Percentiles rank a stretch among this genome's conserved stretches.
Evolutionary conservation across 2,888 invertebrate genomes (phyloP).

Genomic region (Hirtodrosophila histrioides): DNA sequence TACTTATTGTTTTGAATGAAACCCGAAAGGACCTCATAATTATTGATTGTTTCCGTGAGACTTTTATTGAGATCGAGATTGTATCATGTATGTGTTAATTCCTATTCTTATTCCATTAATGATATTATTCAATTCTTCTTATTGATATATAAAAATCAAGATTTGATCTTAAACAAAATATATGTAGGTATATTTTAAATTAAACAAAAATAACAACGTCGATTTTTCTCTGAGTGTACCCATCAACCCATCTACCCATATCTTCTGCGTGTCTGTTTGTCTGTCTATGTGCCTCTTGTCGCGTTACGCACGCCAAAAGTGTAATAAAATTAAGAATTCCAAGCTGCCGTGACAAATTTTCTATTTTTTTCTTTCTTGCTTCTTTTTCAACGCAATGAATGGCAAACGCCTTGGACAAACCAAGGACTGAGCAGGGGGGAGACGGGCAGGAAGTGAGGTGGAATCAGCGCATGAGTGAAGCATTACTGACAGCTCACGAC

Average conservation of each 20-base stretch:
- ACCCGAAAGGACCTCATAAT: too few relatives aligned
- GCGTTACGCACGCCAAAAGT: slow-evolving; percentile 67
- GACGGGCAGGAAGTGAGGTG: background rate
- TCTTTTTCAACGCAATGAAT: slow-evolving; percentile 45
- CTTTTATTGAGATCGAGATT: too few relatives aligned
- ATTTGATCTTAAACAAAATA: too few relatives aligned
- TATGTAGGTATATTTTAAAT: too few relatives aligned
- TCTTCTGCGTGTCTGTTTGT: slow-evolving; percentile 23
- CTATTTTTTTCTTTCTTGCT: slow-evolving; percentile 17
- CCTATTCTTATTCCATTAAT: too few relatives aligned
- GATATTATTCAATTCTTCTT: too few relatives aligned
- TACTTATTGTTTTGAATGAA: too few relatives aligned
- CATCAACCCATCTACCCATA: slow-evolving; percentile 10
- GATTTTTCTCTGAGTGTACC: background rate
- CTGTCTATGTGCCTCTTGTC: slow-evolving; percentile 56
- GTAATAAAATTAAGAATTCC: slow-evolving; percentile 83
- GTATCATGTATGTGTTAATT: too few relatives aligned
- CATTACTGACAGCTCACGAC: slow-evolving; percentile 67
- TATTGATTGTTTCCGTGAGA: too few relatives aligned
- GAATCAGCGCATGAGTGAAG: slow-evolving; percentile 58
- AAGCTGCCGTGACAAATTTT: slow-evolving; percentile 82
- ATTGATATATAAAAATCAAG: too few relatives aligned
- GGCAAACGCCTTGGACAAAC: slow-evolving; percentile 39
- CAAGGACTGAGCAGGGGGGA: slow-evolving; percentile 6
- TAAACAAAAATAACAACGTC: too few relatives aligned